Base-by-base conservation (phyloP, 2,113 vertebrate genomes). In the Okapia johnstoni region DNA sequence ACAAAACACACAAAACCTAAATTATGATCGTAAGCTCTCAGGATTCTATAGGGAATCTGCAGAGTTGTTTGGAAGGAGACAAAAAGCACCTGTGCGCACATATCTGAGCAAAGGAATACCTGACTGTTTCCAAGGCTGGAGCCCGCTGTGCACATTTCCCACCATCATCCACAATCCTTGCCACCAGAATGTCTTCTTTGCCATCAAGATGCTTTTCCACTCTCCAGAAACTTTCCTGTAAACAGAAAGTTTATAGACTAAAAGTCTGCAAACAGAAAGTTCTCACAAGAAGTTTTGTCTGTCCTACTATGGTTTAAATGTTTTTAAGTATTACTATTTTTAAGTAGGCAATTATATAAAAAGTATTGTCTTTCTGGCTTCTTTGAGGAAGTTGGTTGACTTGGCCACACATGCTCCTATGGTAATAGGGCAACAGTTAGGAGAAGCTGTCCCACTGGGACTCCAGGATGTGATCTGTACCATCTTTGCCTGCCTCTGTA, bases 331-430 rank as follows among this genome's bases (percentile, higher is more conserved):
- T 40, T 58, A 40, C 43, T 43, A 28, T 66, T 66, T 90, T 58
- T 50, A 25, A 76, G 43, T 85, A 58, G n/a, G 21, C 26, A 63
- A 36, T 57, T 76, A 15, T 21, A 48, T 40, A 36, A 11, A 60
- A 81, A n/a, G 30, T 12, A 26, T 8, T 79, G 43, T 43, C 60
- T 70, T 85, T 93, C 88, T 57, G 61, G 25, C 50, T 55, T 96
- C 61, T 96, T 81, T 19, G 28, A 61, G n/a, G n/a, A 93, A 57
- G 50, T 46, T 79, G 48, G 58, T 30, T 55, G 87, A 30, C 19
- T 40, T 48, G 50, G 79, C 43, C 52, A 52, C 55, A 66, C 7
- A 10, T 10, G 54, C 6, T 36, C 17, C 36, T 36, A 6, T 15
- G 52, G 25, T 77, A 43, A 40, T 2, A 66, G 52, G 25, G 40